These are phyloP conservation scores for Yponomeuta plumbellus DNA, from an alignment of 2,888 invertebrate genomes.

Conservation along the genomic window DNA sequence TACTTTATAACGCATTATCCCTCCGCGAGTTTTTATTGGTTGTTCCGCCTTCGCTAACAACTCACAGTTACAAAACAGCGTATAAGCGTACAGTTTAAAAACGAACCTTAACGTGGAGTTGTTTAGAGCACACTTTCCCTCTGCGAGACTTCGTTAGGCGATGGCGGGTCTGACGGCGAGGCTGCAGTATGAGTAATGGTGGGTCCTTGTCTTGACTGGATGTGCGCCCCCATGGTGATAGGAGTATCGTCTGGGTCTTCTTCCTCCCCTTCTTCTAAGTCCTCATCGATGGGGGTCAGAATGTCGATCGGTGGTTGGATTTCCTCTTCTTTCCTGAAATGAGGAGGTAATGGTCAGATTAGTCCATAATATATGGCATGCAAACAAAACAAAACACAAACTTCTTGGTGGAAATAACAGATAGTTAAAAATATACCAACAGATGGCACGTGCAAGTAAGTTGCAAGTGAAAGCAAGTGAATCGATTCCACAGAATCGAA, in stretches of 20 bases:
- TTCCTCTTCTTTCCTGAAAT: constrained; percentile 71
- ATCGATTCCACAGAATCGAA: no score
- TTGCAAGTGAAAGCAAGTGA: no score
- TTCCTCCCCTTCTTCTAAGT: constrained; percentile 81
- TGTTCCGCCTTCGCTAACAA: no score
- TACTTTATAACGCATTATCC: no score
- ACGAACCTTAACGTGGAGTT: not conserved
- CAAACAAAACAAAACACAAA: no score
- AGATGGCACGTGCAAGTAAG: no score
- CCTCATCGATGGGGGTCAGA: constrained; percentile 89
- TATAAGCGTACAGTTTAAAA: not conserved
- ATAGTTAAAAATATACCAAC: no score
- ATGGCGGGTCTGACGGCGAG: constrained; percentile 75
- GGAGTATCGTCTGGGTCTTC: constrained; percentile 83
- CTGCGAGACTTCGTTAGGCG: constrained; percentile 42
- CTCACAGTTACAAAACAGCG: not conserved
- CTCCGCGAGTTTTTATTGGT: no score
- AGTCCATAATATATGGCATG: not conserved
- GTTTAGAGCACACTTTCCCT: constrained; percentile 84
- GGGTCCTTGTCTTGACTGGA: constrained; percentile 69
- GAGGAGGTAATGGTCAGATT: not conserved
- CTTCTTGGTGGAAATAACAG: no score
- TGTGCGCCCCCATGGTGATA: constrained; percentile 78
- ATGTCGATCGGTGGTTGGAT: constrained; percentile 81
- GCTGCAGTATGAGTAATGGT: constrained; percentile 88